These are phyloP conservation scores for Rissa tridactyla DNA, from an alignment of 2,113 vertebrate species.

Conservation along the genomic window DNA sequence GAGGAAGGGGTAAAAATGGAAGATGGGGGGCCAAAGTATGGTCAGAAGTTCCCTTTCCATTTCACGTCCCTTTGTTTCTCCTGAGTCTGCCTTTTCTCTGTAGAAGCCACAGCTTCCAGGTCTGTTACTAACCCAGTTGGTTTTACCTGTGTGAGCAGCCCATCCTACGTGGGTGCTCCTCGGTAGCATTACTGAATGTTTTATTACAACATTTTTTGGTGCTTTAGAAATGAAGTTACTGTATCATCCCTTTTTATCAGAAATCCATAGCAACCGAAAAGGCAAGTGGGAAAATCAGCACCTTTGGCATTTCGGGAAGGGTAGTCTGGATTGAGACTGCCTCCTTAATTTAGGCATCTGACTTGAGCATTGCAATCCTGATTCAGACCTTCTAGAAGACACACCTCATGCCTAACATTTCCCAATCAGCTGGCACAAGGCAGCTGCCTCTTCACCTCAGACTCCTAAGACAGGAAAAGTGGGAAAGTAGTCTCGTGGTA, in stretches of 20 bases:
- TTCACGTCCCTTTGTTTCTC: neutral
- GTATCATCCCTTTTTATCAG: neutral
- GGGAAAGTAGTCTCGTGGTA: neutral
- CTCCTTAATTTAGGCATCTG: neutral
- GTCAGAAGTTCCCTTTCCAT: neutral
- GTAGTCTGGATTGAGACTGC: neutral
- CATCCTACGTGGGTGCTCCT: neutral
- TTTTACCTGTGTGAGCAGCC: neutral
- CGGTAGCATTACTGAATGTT: neutral
- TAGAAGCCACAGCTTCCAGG: neutral
- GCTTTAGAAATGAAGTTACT: neutral
- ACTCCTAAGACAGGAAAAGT: neutral
- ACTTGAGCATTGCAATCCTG: neutral
- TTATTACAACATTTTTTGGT: neutral
- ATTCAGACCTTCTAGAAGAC: constrained; percentile 20
- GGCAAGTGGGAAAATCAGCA: neutral
- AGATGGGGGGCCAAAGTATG: neutral
- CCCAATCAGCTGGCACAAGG: neutral
- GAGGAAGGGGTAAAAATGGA: neutral
- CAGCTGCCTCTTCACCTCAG: neutral
- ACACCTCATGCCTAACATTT: neutral
- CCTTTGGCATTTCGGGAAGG: neutral
- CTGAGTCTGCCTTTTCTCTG: neutral
- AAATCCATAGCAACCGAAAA: neutral
- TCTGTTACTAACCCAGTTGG: neutral